Percentiles rank a stretch among this genome's conserved stretches.
Conservation (phyloP, 2,113 vertebrate genomes). For the Stictonetta naevosa region DNA sequence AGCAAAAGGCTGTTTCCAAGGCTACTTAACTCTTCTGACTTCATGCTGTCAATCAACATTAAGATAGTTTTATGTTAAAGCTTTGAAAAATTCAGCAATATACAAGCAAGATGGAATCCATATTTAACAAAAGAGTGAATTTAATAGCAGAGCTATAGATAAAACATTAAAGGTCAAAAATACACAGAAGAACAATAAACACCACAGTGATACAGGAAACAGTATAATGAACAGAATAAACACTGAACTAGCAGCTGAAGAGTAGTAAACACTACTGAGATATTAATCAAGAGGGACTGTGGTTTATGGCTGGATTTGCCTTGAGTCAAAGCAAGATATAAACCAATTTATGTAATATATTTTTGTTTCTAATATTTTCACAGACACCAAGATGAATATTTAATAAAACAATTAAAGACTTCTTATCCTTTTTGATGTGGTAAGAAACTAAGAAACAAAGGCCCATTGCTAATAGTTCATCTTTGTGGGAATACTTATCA, state of each 20-base stretch:
- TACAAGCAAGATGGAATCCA: background rate
- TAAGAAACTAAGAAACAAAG: constrained; percentile 64
- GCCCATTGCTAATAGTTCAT: constrained; percentile 71
- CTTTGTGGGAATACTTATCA: constrained; percentile 75
- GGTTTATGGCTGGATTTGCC: constrained; percentile 63
- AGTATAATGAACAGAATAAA: constrained; percentile 76
- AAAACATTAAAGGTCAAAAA: constrained; percentile 76
- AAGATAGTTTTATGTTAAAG: background rate
- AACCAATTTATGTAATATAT: constrained; percentile 71
- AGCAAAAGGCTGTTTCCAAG: background rate
- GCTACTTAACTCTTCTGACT: background rate
- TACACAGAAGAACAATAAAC: constrained; percentile 76
- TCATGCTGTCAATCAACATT: background rate
- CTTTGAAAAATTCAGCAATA: constrained; percentile 4
- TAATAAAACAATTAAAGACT: constrained; percentile 78
- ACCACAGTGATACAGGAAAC: constrained; percentile 61
- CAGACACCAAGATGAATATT: constrained; percentile 77
- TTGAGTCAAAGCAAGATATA: constrained; percentile 68
- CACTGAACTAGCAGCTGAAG: constrained; percentile 53
- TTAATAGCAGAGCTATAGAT: constrained; percentile 41
- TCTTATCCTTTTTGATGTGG: constrained; percentile 71
- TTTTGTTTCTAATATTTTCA: constrained; percentile 76
- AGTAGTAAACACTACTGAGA: constrained; percentile 55
- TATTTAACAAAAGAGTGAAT: background rate
- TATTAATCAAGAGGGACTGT: constrained; percentile 73